Conservation (phyloP, 2,113 vertebrate species). For the Hippopotamus amphibius region DNA sequence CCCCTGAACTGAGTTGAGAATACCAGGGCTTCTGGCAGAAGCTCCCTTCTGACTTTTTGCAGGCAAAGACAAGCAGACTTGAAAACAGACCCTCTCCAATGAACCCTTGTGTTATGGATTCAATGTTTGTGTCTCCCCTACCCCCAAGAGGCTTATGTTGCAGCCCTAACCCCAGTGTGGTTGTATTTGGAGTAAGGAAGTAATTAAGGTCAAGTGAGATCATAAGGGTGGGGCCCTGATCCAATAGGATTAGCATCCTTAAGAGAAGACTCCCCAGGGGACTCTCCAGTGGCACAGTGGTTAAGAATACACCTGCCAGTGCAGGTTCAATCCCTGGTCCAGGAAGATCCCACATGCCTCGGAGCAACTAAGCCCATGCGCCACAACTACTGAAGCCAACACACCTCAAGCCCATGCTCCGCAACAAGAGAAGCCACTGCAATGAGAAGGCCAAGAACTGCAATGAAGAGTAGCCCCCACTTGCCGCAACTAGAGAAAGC, state of each 20-base stretch:
- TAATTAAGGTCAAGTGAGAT: background rate
- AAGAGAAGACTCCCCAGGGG: background rate
- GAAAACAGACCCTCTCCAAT: background rate
- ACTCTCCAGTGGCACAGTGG: too few relatives aligned
- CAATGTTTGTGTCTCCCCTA: background rate
- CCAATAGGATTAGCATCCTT: background rate
- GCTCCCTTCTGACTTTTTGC: background rate
- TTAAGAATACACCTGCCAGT: too few relatives aligned
- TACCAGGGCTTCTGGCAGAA: background rate
- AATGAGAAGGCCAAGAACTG: too few relatives aligned
- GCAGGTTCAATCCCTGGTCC: too few relatives aligned
- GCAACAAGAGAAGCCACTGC: too few relatives aligned
- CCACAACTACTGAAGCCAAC: too few relatives aligned
- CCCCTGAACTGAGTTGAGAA: background rate
- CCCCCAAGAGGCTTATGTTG: background rate
- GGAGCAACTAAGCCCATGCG: too few relatives aligned
- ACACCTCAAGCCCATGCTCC: too few relatives aligned
- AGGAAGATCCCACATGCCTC: too few relatives aligned
- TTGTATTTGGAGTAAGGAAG: background rate
- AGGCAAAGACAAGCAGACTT: background rate
- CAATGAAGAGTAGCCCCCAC: too few relatives aligned
- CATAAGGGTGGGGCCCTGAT: background rate
- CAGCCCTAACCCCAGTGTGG: background rate
- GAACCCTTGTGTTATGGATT: background rate
- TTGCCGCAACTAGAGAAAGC: too few relatives aligned